Base-by-base conservation (phyloP, 2,888 invertebrate species). In the Heliconius sara region DNA sequence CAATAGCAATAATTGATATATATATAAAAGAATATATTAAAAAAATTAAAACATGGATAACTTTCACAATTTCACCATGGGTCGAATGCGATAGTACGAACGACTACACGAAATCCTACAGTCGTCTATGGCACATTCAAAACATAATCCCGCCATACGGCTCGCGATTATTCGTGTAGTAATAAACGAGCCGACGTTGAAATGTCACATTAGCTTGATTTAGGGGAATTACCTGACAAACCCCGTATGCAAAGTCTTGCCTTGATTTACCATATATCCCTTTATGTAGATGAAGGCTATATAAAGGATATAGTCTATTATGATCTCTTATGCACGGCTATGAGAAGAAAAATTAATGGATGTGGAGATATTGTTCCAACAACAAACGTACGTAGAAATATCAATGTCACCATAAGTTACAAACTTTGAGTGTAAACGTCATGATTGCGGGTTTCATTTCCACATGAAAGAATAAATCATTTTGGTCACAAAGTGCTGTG, bases 111-210 rank as follows among this genome's bases (percentile, higher is more conserved):
- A 88, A 70, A 91, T 91, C 91, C 90, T 88, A 92, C 93, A 92
- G 92, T 92, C 92, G 93, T 93, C 93, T 92, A 89, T 92, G 92
- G 92, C 89, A 93, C 91, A 94, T 94, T 93, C 93, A 94, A 93
- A 94, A 94, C 92, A 95, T 94, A 94, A 94, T 94, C 94, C 91
- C 88, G 88, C 89, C 92, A 92, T 92, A 93, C 92, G 93, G 90
- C 91, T 90, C 89, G 91, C 90, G 91, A 92, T 92, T 91, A 91
- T 88, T 87, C 88, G 86, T 87, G 87, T 85, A 83, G 85, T 84
- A 85, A 85, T 83, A 83, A 82, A 87, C 84, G 87, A 87, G 87
- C 86, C 87, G 89, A 86, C 86, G 88, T 87, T 88, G 88, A 91
- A 89, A 90, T 87, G 93, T 93, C 92, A 93, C 91, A 93, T 93